Conservation (phyloP, 2,888 invertebrate species). For the Tanytarsus gracilentus region DNA sequence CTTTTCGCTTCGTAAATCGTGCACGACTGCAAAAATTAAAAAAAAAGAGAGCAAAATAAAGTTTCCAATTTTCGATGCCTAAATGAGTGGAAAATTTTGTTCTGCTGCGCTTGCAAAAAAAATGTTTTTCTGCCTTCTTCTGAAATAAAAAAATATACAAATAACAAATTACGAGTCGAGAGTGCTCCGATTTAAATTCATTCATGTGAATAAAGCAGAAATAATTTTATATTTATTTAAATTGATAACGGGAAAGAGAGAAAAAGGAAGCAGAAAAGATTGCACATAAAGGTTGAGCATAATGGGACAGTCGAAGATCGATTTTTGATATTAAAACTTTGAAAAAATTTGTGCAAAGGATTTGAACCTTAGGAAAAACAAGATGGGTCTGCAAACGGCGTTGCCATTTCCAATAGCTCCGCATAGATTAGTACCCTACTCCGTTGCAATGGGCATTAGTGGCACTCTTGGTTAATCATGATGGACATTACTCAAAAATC, state of each 20-base stretch:
- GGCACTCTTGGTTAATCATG: too few relatives aligned
- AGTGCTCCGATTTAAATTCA: conserved; percentile 17
- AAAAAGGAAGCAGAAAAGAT: background rate
- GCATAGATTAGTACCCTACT: too few relatives aligned
- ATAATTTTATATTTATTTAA: conserved; percentile 22
- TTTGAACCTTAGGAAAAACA: too few relatives aligned
- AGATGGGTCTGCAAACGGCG: too few relatives aligned
- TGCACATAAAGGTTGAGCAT: too few relatives aligned
- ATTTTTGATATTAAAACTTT: too few relatives aligned
- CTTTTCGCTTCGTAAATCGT: background rate
- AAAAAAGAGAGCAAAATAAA: background rate
- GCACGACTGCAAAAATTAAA: background rate
- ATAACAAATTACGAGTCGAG: background rate
- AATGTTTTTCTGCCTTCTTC: background rate
- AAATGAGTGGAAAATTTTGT: conserved; percentile 7
- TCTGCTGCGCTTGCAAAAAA: conserved; percentile 17
- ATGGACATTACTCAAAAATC: too few relatives aligned
- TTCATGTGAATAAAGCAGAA: conserved; percentile 21
- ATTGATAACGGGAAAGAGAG: background rate
- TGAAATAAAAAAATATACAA: background rate
- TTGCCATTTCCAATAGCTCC: too few relatives aligned
- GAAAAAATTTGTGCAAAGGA: too few relatives aligned
- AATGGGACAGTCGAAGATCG: too few relatives aligned
- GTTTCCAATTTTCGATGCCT: background rate
- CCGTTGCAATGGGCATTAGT: too few relatives aligned